Conservation (phyloP, 2,888 invertebrate genomes). For the Apamea monoglypha region DNA sequence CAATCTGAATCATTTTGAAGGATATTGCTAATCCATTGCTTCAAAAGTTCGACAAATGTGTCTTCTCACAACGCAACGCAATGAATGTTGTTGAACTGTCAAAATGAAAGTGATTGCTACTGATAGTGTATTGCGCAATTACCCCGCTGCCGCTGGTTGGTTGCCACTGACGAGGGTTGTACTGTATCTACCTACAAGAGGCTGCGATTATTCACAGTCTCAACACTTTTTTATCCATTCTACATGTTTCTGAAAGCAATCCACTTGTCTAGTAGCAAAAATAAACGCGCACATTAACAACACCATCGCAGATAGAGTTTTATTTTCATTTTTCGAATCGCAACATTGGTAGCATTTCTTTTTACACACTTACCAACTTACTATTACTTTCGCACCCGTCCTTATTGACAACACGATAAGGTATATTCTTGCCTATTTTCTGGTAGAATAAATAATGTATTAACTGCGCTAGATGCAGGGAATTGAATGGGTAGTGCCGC, state of each 20-base stretch:
- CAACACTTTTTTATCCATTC: background rate
- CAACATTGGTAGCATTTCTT: constrained; percentile 62
- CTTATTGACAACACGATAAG: background rate
- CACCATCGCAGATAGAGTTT: constrained; percentile 43
- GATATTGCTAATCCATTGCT: too few relatives aligned
- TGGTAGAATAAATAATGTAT: constrained; percentile 34
- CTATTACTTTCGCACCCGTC: background rate
- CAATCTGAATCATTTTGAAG: too few relatives aligned
- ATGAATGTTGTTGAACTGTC: too few relatives aligned
- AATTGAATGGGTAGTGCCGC: constrained; percentile 71
- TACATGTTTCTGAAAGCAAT: constrained; percentile 23
- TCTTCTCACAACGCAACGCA: too few relatives aligned
- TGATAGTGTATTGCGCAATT: too few relatives aligned
- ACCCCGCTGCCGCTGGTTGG: too few relatives aligned
- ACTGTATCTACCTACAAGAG: background rate
- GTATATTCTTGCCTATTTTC: constrained; percentile 25
- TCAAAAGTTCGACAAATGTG: too few relatives aligned
- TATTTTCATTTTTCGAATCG: constrained; percentile 65
- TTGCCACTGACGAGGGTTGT: background rate
- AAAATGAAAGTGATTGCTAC: too few relatives aligned
- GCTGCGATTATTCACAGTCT: too few relatives aligned
- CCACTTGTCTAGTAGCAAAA: constrained; percentile 14
- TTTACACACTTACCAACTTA: constrained; percentile 53
- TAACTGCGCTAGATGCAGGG: constrained; percentile 66
- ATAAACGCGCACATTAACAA: constrained; percentile 34